phyloP scores from a whole-genome alignment of 2,113 vertebrate species.

The Apaloderma vittatum region DNA sequence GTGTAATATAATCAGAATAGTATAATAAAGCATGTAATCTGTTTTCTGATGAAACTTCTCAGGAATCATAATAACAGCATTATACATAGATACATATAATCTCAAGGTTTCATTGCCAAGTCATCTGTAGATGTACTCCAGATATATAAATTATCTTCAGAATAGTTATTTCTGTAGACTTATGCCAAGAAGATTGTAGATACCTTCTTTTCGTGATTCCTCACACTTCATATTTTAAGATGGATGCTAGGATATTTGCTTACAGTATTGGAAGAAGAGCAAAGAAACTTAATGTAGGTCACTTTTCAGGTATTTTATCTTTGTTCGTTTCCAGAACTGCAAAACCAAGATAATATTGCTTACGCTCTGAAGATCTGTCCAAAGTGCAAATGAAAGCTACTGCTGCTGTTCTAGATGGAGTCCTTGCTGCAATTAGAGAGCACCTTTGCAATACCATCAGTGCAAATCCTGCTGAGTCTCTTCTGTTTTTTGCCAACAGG shows the following conservation, averaged over 20 bases:
- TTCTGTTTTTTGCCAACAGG: not conserved
- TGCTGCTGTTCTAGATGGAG: not conserved
- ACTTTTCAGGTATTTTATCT: not conserved
- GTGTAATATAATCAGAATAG: not conserved
- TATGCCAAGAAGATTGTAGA: not conserved
- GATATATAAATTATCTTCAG: not conserved
- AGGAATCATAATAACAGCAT: not conserved
- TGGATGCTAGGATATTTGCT: not conserved
- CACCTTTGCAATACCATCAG: not conserved
- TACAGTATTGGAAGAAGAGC: not conserved
- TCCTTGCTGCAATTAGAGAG: not conserved
- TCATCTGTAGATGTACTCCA: not conserved
- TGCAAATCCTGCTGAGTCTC: not conserved
- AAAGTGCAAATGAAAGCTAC: not conserved
- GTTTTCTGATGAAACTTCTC: not conserved
- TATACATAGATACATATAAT: not conserved
- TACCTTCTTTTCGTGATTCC: not conserved
- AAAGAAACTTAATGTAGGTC: not conserved
- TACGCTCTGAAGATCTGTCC: not conserved
- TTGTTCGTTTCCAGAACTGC: not conserved
- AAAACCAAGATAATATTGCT: not conserved
- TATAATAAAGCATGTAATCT: not conserved
- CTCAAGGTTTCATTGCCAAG: not conserved
- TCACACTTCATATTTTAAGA: not conserved
- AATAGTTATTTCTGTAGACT: not conserved